Conservation (phyloP, 2,113 vertebrate species). For the Notarius quadriscutis region DNA sequence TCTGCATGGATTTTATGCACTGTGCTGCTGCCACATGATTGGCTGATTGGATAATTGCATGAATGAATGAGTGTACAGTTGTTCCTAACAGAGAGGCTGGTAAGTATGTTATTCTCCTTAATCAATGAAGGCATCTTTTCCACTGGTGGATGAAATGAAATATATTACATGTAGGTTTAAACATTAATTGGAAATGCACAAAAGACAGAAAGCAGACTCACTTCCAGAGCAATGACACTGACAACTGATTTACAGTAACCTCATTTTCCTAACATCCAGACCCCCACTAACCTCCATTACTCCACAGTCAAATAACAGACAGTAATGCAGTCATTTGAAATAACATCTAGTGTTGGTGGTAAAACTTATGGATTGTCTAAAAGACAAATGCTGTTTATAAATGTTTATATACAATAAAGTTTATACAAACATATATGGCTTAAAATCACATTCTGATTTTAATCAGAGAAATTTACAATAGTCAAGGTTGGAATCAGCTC, state of each 20-base stretch:
- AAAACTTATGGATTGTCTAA: not conserved
- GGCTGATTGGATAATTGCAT: too few relatives aligned
- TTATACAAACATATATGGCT: not conserved
- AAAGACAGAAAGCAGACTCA: not conserved
- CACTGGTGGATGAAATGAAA: not conserved
- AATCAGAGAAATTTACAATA: not conserved
- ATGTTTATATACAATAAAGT: not conserved
- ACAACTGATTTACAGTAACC: not conserved
- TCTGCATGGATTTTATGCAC: too few relatives aligned
- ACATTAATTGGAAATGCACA: not conserved
- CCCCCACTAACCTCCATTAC: not conserved
- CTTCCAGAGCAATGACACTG: not conserved
- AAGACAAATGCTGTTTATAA: not conserved
- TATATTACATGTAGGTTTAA: not conserved
- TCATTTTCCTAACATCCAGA: not conserved
- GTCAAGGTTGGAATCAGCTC: slow-evolving; percentile 24
- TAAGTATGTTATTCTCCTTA: not conserved
- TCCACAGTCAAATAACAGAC: too few relatives aligned
- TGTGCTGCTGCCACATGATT: too few relatives aligned
- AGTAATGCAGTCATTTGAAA: not conserved
- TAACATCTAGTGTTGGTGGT: not conserved
- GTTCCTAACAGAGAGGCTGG: not conserved
- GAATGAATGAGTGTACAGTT: too few relatives aligned
- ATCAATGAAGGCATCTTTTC: not conserved
- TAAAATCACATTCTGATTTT: not conserved